Base-by-base conservation (phyloP, 23 tunicate species). In the Halocynthia aurantium region DNA sequence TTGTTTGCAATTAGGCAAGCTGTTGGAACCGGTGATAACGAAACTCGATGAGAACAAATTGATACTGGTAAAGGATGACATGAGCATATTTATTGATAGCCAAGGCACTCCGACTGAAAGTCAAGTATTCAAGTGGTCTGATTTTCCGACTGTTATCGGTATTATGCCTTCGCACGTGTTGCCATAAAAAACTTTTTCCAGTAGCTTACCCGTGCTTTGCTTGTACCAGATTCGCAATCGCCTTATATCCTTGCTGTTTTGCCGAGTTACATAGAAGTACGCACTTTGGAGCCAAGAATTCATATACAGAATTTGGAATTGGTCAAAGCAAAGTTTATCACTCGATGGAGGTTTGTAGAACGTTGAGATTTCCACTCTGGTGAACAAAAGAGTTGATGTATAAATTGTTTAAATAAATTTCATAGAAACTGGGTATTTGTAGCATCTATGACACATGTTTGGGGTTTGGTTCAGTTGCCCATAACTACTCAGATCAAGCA, bases 231-330 rank as follows among this genome's bases (percentile, higher is more conserved):
- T 53, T 78, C 95, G 9, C 88, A 92, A 51, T 76, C 84, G 8
- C 98, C 98, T 6, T 92, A 82, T 64, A 69, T 92, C 8, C 67
- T 92, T 7, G 88, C 87, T 7, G 63, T 92, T 67, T 51, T 92
- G 40, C 82, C 92, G 22, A 83, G 83, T 8, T 92, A 73, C 56
- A 54, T 92, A n/a, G 98, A 92, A 79, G 73, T 92, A 6, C 81
- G 98, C 51, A 92, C 98, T 4, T 55, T 82, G 12, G 85, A 92
- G 49, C 98, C 98, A 21, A 78, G 75, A 52, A 57, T 76, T 9
- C 66, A 87, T n/a, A 82, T 92, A 51, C 98, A 92, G 69, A 92
- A 80, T 22, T 80, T 92, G 58, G 98, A 92, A 20, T 61, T 86
- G 6, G 76, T 51, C 20, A 86, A 82, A 86, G 84, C 98, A 64